Evolutionary conservation across 2,113 vertebrate species (phyloP).

Genomic region (Perca flavescens): DNA sequence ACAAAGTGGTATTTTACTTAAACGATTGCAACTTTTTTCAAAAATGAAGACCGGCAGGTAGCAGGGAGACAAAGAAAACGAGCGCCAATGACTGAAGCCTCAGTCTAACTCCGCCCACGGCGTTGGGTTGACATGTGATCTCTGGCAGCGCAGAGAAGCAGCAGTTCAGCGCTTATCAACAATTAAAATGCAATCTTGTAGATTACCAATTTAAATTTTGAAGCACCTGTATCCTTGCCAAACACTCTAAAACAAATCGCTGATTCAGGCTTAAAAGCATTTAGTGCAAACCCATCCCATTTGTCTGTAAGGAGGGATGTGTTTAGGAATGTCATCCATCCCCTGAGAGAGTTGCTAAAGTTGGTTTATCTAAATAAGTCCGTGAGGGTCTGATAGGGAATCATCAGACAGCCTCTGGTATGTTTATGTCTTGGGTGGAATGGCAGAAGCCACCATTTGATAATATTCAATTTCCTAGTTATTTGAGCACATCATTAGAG

Average conservation of each 20-base stretch:
- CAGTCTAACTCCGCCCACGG: constrained; percentile 30
- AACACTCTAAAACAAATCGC: constrained; percentile 32
- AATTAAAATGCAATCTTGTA: not conserved
- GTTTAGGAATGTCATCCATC: constrained; percentile 20
- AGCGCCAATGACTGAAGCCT: constrained; percentile 24
- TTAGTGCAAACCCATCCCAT: constrained; percentile 32
- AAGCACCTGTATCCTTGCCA: constrained; percentile 1
- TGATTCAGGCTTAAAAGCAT: not conserved
- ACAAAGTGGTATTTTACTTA: too few relatives aligned
- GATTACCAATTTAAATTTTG: constrained; percentile 24
- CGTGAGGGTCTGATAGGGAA: constrained; percentile 2
- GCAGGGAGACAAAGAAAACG: not conserved
- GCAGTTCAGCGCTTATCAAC: not conserved
- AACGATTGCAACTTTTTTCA: too few relatives aligned
- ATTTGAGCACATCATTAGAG: constrained; percentile 44
- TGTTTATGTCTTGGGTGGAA: constrained; percentile 20
- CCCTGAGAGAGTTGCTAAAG: constrained; percentile 22
- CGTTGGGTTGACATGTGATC: constrained; percentile 47
- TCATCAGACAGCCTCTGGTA: constrained; percentile 30
- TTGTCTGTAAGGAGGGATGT: not conserved
- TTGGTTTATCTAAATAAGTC: constrained; percentile 54
- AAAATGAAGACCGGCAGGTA: constrained; percentile 4
- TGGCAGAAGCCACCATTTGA: not conserved
- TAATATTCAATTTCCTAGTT: constrained; percentile 19
- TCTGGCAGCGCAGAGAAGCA: not conserved